Evolutionary conservation across 2,113 vertebrate species (phyloP).

Genomic region (Cyprinodon brontotheroides): DNA sequence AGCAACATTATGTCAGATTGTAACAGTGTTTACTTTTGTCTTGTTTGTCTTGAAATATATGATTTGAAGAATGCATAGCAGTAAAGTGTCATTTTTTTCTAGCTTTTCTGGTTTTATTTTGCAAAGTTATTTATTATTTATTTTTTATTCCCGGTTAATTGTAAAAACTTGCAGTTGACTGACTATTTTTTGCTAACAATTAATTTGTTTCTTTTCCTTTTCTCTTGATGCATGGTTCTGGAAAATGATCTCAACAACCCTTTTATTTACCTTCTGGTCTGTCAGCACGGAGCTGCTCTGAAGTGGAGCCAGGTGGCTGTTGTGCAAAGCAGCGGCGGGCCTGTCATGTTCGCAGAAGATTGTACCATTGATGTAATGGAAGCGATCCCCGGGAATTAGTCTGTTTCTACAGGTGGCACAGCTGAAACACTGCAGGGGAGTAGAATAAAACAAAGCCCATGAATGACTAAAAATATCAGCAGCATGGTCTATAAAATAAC

Average conservation of each 20-base stretch:
- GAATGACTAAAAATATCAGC: not conserved
- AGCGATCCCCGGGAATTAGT: slow-evolving; percentile 83
- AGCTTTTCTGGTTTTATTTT: not conserved
- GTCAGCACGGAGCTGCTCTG: slow-evolving; percentile 80
- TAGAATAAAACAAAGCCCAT: not conserved
- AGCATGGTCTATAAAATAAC: not conserved
- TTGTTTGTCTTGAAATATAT: not conserved
- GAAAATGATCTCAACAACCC: not conserved
- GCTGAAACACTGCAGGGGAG: slow-evolving; percentile 80
- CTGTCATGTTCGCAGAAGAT: slow-evolving; percentile 86
- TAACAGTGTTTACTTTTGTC: too few species aligned
- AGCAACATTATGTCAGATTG: too few species aligned
- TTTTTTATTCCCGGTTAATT: not conserved
- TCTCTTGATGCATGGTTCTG: not conserved
- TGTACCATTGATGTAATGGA: slow-evolving; percentile 83
- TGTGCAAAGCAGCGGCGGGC: slow-evolving; percentile 74
- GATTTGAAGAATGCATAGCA: not conserved
- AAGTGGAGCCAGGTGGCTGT: slow-evolving; percentile 76
- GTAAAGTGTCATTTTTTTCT: not conserved
- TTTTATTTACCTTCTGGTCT: slow-evolving; percentile 81
- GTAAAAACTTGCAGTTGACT: not conserved
- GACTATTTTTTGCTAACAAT: not conserved
- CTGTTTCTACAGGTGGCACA: slow-evolving; percentile 84
- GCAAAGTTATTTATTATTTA: not conserved
- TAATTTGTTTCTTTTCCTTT: not conserved